Evolutionary conservation across 2,888 invertebrate species (phyloP), one percentile per base, ranked within the genome.

Genomic region (Sceliomorpha sp.): DNA sequence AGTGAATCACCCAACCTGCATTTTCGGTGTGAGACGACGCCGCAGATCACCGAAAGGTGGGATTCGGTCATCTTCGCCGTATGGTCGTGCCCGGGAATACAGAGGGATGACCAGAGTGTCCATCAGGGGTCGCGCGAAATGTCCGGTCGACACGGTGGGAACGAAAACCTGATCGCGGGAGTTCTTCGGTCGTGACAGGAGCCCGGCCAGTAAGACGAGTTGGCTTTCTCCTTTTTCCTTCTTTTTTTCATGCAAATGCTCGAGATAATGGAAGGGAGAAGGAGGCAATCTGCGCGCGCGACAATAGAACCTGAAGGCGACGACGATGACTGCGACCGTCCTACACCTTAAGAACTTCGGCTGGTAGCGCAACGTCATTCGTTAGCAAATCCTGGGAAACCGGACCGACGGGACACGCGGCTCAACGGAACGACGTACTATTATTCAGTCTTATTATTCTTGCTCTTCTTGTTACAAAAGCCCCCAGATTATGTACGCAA

Each of bases 141-240:
- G 58, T 72, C 56, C 47, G 32, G 15, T 60, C 47, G 58, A 56
- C 76, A 67, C 76, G 86, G 87, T 88, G 88, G 88, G 87, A 88
- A 88, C 86, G 81, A 86, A 87, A 88, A 88, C 87, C 87, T 87
- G 87, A 85, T 86, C 81, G 85, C 80, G 83, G 81, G 82, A 73
- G 79, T 79, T 5, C 5, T 20, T 20, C 68, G 50, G 53, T 47
- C 45, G 37, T 47, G 26, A 37, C 14, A 44, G 32, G 31, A 31
- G 15, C 34, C 31, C 3, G 20, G 20, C 20, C 2, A n/a, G n/a
- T n/a, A n/a, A 51, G 29, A 29, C 37, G 13, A 26, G 40, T 15
- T 20, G 34, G 24, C 8, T 50, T 36, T 47, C 9, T 14, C n/a
- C 13, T 27, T 27, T 13, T 14, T 27, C 7, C 14, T 53, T 15